phyloP scores from a whole-genome alignment of 2,797 vertebrate species.

The Glossophaga mutica region DNA sequence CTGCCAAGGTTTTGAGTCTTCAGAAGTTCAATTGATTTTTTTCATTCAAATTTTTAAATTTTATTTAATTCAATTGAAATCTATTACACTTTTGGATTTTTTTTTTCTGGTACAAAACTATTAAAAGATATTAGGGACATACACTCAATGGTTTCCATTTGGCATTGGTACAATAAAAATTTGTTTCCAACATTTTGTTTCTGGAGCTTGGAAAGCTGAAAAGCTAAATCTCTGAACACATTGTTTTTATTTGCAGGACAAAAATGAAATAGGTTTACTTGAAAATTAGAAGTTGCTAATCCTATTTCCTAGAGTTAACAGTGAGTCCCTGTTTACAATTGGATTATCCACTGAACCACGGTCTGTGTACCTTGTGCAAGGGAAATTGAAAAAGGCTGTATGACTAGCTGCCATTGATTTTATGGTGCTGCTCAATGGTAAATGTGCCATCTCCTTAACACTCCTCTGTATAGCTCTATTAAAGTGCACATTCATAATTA shows the following conservation, averaged over 20 bases:
- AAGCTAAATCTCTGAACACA: slow-evolving; percentile 52
- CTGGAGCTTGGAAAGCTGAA: slow-evolving; percentile 52
- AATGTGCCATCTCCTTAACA: slow-evolving; percentile 40
- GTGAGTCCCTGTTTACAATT: slow-evolving; percentile 72
- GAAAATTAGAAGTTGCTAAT: slow-evolving; percentile 76
- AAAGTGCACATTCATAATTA: slow-evolving; percentile 40
- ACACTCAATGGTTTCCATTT: neutral
- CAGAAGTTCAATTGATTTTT: neutral
- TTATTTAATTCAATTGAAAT: neutral
- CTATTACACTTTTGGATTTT: neutral
- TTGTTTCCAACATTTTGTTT: slow-evolving; percentile 30
- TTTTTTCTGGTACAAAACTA: neutral
- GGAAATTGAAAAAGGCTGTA: slow-evolving; percentile 60
- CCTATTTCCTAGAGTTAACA: slow-evolving; percentile 73
- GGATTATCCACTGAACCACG: slow-evolving; percentile 65
- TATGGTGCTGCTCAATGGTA: slow-evolving; percentile 40
- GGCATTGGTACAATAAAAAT: neutral
- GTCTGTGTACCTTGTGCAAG: neutral
- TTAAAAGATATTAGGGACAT: neutral
- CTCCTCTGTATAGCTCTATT: neutral
- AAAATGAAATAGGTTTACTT: slow-evolving; percentile 74
- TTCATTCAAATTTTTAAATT: neutral
- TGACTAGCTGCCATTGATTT: slow-evolving; percentile 64
- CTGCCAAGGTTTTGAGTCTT: neutral
- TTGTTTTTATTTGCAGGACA: slow-evolving; percentile 67